Evolutionary conservation across 2,888 invertebrate genomes (phyloP), one percentile per base, ranked within the genome.

Genomic region (Eristalis intricaria): DNA sequence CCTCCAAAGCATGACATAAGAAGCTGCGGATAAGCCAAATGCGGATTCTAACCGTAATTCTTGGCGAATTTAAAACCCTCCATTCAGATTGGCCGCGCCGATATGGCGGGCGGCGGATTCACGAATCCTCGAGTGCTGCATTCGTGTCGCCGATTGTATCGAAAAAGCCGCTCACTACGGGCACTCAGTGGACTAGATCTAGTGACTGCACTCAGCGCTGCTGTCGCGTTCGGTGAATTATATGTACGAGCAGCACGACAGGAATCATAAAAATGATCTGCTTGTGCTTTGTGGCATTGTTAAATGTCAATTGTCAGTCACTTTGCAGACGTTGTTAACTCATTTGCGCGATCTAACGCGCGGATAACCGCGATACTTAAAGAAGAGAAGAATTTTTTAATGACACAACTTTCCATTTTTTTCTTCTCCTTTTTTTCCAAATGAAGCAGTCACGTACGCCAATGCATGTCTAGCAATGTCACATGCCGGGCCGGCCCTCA

Each of bases 241-340:
- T 19, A 19, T 50, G 50, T 19, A 19, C 19, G 19, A 50, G 19
- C 50, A 19, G 8, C 50, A 7, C 32, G 50, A 50, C 50, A 50
- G 50, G 50, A 50, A 50, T 50, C 50, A 50, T 50, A 50, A 50
- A 50, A 50, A 19, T 50, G 50, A 50, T 50, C 50, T 8, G 50
- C 50, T 50, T 50, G n/a, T n/a, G n/a, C n/a, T n/a, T n/a, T n/a
- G 50, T 50, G 50, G 50, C 50, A 50, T 50, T 50, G 50, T 50
- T 50, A 50, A 50, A 50, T 50, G 50, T 50, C 50, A 50, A 50
- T 50, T 50, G 50, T 50, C 50, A 50, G 50, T 50, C 50, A 50
- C 50, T 50, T 50, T 50, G 50, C 50, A 50, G 50, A 50, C 19
- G 7, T 50, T 50, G 50, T 50, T 19, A n/a, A 50, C 7, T 50